Evolutionary conservation across 2,888 invertebrate species (phyloP).

Genomic region (Tetragonisca angustula): DNA sequence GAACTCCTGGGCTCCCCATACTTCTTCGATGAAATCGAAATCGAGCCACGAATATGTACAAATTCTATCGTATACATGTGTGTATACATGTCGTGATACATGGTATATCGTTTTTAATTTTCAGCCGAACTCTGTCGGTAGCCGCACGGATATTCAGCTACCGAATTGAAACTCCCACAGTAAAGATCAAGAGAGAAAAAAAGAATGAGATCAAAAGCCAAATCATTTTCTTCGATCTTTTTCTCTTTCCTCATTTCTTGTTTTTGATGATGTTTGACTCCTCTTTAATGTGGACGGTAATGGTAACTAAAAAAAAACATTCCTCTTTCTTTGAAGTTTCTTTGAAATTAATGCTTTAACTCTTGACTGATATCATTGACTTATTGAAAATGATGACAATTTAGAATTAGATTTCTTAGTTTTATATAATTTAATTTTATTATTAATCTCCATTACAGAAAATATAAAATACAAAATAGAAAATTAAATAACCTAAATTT

Average conservation of each 20-base stretch:
- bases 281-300: not conserved
- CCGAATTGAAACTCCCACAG: slow-evolving; percentile 59
- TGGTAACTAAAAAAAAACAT: not conserved
- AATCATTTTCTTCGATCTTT: not conserved
- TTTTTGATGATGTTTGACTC: not conserved
- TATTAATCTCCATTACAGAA: too few species aligned
- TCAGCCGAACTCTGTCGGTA: slow-evolving; percentile 48
- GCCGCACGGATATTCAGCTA: slow-evolving; percentile 49
- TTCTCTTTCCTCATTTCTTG: not conserved
- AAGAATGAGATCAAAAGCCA: slow-evolving; percentile 1
- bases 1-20: slow-evolving; percentile 24
- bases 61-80: not conserved
- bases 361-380: too few species aligned
- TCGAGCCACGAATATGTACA: slow-evolving; percentile 11
- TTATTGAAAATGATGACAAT: too few species aligned
- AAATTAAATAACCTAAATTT: too few species aligned
- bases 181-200: slow-evolving; percentile 6
- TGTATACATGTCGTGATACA: not conserved
- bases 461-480: too few species aligned
- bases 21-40: slow-evolving; percentile 47
- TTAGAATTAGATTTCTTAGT: too few species aligned
- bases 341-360: too few species aligned
- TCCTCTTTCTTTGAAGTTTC: too few species aligned
- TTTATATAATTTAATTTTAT: too few species aligned
- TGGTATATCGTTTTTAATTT: slow-evolving; percentile 53